Percentiles rank a stretch among this genome's conserved stretches.
Conservation (phyloP, 2,113 vertebrate genomes). For the Sarotherodon lohbergeri region DNA sequence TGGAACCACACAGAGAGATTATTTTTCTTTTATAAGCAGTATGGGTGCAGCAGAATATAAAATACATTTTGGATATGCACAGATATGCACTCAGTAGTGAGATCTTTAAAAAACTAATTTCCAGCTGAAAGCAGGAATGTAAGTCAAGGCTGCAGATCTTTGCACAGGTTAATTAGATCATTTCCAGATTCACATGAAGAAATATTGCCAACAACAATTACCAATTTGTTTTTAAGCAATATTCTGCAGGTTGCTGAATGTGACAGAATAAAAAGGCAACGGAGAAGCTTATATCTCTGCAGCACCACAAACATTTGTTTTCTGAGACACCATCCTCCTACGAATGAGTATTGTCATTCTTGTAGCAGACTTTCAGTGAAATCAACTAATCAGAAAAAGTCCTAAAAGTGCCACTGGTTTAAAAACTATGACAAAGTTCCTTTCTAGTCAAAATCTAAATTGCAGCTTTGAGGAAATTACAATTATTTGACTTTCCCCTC, state of each 20-base stretch:
- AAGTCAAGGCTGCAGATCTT: background rate
- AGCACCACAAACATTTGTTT: background rate
- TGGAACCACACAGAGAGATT: background rate
- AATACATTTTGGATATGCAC: background rate
- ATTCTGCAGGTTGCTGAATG: background rate
- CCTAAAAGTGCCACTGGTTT: background rate
- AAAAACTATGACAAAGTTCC: background rate
- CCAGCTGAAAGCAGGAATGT: background rate
- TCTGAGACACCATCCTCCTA: background rate
- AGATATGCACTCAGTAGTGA: accelerated
- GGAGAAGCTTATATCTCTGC: background rate
- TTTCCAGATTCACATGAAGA: background rate
- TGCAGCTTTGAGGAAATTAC: background rate
- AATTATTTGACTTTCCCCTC: background rate
- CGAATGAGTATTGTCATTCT: background rate
- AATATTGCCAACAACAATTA: background rate
- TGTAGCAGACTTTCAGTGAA: background rate
- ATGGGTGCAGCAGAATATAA: background rate
- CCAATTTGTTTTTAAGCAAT: background rate
- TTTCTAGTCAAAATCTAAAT: background rate
- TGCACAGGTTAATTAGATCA: background rate
- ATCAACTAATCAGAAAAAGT: background rate
- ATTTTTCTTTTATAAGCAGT: background rate
- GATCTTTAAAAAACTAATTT: background rate
- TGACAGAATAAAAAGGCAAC: background rate